Evolutionary conservation across 2,113 vertebrate species (phyloP), one percentile per base, ranked within the genome.

Genomic region (Pandion haliaetus): DNA sequence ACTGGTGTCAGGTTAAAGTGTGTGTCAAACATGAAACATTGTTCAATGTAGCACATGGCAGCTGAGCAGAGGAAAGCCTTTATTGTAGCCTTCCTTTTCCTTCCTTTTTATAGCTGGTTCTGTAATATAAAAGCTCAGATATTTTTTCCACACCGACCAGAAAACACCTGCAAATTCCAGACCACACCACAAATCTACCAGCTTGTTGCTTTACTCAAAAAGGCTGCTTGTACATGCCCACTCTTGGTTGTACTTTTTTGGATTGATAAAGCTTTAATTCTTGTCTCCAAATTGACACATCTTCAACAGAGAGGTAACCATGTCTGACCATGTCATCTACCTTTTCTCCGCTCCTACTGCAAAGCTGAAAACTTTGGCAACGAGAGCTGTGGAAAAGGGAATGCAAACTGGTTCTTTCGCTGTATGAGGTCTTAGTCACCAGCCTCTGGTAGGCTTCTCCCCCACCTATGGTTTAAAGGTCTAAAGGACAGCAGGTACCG

Each of bases 1-100:
- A 6, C 24, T 57, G 19, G 65, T 78, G 90, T 97, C 92, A 95
- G 69, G 90, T 94, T 94, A 95, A 94, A 95, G 63, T 83, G 86
- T 94, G 88, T 71, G 72, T 96, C 94, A 95, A 86, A 93, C 70
- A 92, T 59, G 79, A 97, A 93, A 84, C 92, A 87, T 62, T 77
- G 78, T 95, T 94, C 66, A 65, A 23, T 20, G 72, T 52, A 95
- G 62, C 76, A 93, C 69, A 34, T n/a, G 1, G 4, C 69, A 66
- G 63, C 38, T 83, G 42, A 94, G 47, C 32, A 66, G 14, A 61
- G 8, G 36, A 38, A 92, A 94, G 42, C 15, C 9, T 65, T 77
- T 86, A 55, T 47, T 3, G 0, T 36, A 78, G 38, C 26, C 54
- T 86, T 88, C 20, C 19, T 50, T 88, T 88, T 61, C 34, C 26